phyloP scores from a whole-genome alignment of 2,797 vertebrate species.

The Manis pentadactyla region DNA sequence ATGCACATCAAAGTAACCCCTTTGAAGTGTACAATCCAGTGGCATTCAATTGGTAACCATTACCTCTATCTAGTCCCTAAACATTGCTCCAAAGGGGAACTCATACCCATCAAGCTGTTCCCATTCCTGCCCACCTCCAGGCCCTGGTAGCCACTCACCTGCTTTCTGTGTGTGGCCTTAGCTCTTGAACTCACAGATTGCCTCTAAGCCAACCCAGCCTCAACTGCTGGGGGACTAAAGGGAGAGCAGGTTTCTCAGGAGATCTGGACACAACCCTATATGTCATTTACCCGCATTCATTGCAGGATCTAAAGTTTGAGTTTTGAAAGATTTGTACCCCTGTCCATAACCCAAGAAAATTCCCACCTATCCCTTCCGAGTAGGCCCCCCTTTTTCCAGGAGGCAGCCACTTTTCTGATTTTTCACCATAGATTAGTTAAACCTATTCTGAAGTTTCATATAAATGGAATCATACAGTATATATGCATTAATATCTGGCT shows the following conservation, averaged over 20 bases:
- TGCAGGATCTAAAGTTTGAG: neutral
- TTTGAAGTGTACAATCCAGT: neutral
- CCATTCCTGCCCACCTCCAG: neutral
- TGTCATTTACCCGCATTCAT: neutral
- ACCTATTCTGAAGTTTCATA: neutral
- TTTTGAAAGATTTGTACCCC: neutral
- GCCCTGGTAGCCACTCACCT: neutral
- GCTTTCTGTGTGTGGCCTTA: neutral
- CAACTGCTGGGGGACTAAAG: neutral
- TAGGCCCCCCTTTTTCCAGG: neutral
- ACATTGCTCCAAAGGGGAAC: neutral
- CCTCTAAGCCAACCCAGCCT: neutral
- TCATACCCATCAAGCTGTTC: neutral
- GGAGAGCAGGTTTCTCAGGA: neutral
- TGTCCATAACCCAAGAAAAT: neutral
- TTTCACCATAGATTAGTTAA: neutral
- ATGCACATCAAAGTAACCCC: neutral
- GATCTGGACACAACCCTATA: fast-evolving
- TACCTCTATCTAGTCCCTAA: neutral
- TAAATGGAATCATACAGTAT: too few species aligned
- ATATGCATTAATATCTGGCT: neutral
- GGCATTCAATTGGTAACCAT: neutral
- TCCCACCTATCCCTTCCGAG: neutral
- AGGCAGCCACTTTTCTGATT: neutral
- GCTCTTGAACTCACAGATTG: neutral